Percentiles rank a stretch among this genome's conserved stretches.
These are phyloP conservation scores for Eueremaeus valkanovi DNA, from an alignment of 2,888 invertebrate genomes.

Conservation along the genomic window DNA sequence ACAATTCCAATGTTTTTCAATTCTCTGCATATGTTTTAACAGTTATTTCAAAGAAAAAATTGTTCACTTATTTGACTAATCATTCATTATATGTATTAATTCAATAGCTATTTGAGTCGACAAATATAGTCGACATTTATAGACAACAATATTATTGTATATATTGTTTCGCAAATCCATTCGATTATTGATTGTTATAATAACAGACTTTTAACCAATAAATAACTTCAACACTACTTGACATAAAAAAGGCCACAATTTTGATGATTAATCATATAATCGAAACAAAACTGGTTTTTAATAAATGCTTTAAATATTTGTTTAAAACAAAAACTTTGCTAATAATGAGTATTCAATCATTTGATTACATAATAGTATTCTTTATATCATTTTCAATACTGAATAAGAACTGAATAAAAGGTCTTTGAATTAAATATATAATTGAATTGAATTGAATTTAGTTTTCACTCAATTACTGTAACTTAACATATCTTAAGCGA, in stretches of 20 bases:
- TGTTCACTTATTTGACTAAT: not conserved
- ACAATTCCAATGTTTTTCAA: not conserved
- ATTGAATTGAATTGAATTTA: no score
- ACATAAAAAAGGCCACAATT: conserved; percentile 30
- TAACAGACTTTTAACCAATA: not conserved
- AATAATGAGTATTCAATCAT: no score
- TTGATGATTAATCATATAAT: conserved; percentile 13
- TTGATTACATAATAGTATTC: no score
- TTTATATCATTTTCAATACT: no score
- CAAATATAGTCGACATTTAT: not conserved
- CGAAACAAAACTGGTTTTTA: no score
- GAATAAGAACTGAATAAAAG: no score
- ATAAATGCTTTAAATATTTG: no score
- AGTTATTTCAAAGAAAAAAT: not conserved
- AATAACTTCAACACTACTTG: conserved; percentile 9
- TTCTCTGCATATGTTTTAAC: conserved; percentile 10
- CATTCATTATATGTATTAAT: not conserved
- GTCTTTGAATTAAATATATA: no score
- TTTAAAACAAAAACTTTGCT: no score
- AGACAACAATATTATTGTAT: not conserved
- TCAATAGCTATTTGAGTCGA: not conserved
- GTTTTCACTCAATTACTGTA: no score
- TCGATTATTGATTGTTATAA: no score
- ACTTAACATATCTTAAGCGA: no score
- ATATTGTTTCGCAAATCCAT: not conserved